phyloP scores from a whole-genome alignment of 2,797 vertebrate genomes.

The Channallabes apus region DNA sequence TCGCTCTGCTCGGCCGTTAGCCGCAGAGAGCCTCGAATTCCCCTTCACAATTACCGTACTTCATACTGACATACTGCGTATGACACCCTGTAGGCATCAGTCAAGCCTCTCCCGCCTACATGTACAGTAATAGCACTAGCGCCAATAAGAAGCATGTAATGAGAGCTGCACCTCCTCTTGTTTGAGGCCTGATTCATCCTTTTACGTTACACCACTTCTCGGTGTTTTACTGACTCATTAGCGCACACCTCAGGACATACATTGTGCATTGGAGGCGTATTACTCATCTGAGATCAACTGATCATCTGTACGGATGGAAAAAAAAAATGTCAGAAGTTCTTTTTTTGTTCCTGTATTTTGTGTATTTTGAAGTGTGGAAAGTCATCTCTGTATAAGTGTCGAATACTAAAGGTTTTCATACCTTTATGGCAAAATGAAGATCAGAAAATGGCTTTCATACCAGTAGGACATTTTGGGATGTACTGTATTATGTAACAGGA shows the following conservation, averaged over 20 bases:
- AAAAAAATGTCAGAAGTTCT: not conserved
- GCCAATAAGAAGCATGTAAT: constrained; percentile 46
- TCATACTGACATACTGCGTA: constrained; percentile 47
- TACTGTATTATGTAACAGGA: not conserved
- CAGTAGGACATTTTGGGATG: not conserved
- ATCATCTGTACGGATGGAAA: not conserved
- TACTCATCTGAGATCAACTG: not conserved
- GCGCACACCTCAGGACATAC: not conserved
- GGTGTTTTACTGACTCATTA: constrained; percentile 41
- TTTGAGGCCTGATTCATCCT: constrained; percentile 19
- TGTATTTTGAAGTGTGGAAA: not conserved
- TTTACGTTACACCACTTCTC: constrained; percentile 8
- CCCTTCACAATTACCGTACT: constrained; percentile 52
- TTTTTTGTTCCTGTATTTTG: not conserved
- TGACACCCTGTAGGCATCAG: constrained; percentile 54
- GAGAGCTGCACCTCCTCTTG: constrained; percentile 41
- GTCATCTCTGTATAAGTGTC: not conserved
- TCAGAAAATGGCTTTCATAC: not conserved
- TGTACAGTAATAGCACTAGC: constrained; percentile 51
- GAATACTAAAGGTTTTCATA: not conserved
- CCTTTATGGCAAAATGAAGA: not conserved
- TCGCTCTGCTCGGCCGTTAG: constrained; percentile 41
- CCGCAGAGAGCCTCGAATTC: constrained; percentile 35
- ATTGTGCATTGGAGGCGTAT: not conserved
- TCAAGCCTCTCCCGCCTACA: constrained; percentile 54